Evolutionary conservation across 2,797 vertebrate species (phyloP), one percentile per base, ranked within the genome.

Genomic region (Urocyon cinereoargenteus): DNA sequence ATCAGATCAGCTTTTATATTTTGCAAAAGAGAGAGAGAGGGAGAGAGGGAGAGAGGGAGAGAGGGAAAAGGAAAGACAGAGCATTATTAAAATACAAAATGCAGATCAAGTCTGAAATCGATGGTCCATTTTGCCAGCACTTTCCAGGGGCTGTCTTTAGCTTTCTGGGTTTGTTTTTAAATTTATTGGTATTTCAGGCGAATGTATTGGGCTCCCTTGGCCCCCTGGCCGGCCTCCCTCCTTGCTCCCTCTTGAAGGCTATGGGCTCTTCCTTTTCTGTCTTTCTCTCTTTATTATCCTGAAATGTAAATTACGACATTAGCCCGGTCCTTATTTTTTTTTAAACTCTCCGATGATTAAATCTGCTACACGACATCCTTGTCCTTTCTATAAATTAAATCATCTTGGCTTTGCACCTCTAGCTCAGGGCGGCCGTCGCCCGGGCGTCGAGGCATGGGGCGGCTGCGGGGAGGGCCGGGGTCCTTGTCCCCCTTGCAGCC

Each of bases 1-100:
- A 99, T 99, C 99, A 99, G 99, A 99, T 99, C 99, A 99, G 99
- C 99, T 99, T 99, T 99, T 99, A 99, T 99, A 99, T 99, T 99
- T 99, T 99, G 99, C 99, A 99, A 99, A 99, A 99, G 99, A 99
- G 99, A 99, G 99, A 89, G 98, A 99, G 99, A 99, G 99, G 99
- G 98, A 99, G 98, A 98, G 98, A 98, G 99, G 73, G 98, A 99
- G 99, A 99, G 99, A 99, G 98, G 98, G 98, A 98, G 99, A 97
- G 97, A 96, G 95, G 96, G 97, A 98, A 98, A 95, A 96, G 79
- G 97, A 97, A 97, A 98, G 98, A 98, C 98, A 98, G 98, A 99
- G 98, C 98, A 98, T 99, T 99, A 99, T 99, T 99, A 99, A 99
- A 99, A 99, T 99, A 99, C 99, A 99, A 99, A 99, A 99, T 99